These are phyloP conservation scores for Ptychadena robeensis DNA, from an alignment of 2,797 vertebrate genomes.

Conservation along the genomic window DNA sequence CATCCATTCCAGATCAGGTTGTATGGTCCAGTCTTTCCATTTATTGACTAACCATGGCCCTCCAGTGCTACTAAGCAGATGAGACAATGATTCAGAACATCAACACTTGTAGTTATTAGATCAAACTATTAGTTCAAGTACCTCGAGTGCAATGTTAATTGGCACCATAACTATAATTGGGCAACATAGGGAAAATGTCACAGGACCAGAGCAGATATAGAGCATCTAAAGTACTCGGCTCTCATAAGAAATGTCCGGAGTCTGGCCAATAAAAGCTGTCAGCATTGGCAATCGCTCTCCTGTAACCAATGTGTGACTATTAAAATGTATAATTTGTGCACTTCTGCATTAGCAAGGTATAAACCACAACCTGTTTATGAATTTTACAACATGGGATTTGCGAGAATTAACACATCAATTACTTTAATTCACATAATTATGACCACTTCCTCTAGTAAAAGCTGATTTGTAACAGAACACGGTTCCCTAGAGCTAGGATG, in stretches of 20 bases:
- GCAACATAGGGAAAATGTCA: conserved; percentile 27
- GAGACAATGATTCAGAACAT: neutral
- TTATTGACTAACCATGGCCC: neutral
- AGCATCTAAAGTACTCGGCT: conserved; percentile 6
- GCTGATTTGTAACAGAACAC: conserved; percentile 42
- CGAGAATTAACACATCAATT: conserved; percentile 38
- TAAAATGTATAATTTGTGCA: conserved; percentile 52
- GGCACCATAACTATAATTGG: conserved; percentile 44
- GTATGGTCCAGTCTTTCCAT: neutral
- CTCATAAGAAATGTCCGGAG: conserved; percentile 4
- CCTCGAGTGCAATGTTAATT: conserved; percentile 47
- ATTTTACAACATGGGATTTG: conserved; percentile 40
- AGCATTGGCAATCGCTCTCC: conserved; percentile 31
- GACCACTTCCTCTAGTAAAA: conserved; percentile 43
- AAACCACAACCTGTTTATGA: conserved; percentile 49
- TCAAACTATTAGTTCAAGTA: conserved; percentile 26
- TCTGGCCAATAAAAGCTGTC: conserved; percentile 40
- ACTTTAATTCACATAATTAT: conserved; percentile 52
- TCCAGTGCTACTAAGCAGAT: neutral
- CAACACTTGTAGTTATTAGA: conserved; percentile 13
- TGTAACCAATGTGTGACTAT: conserved; percentile 31
- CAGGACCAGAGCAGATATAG: conserved; percentile 27
- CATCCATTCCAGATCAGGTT: neutral
- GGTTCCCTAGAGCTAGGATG: neutral
- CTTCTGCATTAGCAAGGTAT: conserved; percentile 45